phyloP scores from a whole-genome alignment of 2,113 vertebrate genomes.

The Psittacara wagleri region DNA sequence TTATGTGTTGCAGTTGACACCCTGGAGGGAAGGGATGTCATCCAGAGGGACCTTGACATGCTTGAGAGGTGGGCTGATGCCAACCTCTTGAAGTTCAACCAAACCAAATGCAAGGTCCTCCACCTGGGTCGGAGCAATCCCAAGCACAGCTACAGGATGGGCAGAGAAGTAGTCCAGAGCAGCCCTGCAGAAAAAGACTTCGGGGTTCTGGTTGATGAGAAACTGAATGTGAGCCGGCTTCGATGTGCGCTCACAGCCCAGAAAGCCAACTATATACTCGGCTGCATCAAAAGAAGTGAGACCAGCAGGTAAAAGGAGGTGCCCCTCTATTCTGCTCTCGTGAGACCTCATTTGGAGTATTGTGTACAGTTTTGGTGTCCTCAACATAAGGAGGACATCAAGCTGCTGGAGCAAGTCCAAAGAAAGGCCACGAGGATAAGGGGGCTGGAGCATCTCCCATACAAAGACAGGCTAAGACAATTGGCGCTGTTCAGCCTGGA shows the following conservation, averaged over 20 bases:
- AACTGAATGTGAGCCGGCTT: rapidly evolving
- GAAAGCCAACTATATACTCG: background rate
- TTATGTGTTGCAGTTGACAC: background rate
- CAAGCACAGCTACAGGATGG: background rate
- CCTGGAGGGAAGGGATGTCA: background rate
- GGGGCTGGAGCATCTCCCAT: background rate
- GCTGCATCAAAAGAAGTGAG: background rate
- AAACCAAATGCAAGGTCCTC: background rate
- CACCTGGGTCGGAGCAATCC: background rate
- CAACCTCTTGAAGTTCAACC: background rate
- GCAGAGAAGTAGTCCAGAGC: background rate
- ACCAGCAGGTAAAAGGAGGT: background rate
- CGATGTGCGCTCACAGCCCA: background rate
- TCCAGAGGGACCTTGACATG: background rate
- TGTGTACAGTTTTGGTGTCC: background rate
- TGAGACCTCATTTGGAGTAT: background rate
- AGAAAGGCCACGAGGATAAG: background rate
- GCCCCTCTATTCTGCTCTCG: background rate
- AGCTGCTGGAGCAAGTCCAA: background rate
- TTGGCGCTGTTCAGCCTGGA: background rate
- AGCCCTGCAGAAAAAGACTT: background rate
- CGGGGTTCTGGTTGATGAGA: background rate
- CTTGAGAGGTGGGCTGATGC: background rate
- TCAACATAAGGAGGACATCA: background rate
- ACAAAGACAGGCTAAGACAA: background rate